Conservation (phyloP, 2,797 vertebrate genomes). For the Hemibagrus guttatus region DNA sequence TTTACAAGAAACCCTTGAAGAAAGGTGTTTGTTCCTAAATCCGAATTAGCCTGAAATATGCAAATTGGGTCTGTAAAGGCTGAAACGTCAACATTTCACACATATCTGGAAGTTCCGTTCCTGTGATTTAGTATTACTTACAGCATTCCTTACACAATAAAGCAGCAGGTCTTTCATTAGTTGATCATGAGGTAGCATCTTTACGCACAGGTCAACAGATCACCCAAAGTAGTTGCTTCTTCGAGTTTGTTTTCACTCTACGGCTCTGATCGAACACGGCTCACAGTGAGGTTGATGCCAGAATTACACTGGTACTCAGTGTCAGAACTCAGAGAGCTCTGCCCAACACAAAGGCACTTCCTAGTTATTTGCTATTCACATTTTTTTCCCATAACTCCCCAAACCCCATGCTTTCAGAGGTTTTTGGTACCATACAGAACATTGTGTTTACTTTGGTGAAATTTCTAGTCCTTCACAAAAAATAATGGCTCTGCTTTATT, state of each 20-base stretch:
- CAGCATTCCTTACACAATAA: not conserved
- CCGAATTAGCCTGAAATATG: not conserved
- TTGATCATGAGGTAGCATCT: not conserved
- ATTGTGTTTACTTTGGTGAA: not conserved
- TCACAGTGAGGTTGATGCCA: not conserved
- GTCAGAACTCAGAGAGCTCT: not conserved
- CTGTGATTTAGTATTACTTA: not conserved
- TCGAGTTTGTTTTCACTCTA: not conserved
- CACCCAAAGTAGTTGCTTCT: not conserved
- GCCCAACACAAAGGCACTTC: not conserved
- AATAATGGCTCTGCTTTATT: not conserved
- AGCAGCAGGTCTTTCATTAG: not conserved
- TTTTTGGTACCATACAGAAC: not conserved
- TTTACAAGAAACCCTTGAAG: not conserved
- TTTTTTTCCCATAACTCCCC: not conserved
- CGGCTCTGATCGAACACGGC: not conserved
- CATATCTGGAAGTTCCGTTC: not conserved
- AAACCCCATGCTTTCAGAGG: not conserved
- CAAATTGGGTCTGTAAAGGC: not conserved
- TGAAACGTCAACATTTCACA: too few relatives aligned
- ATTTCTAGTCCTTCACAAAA: not conserved
- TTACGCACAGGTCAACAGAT: not conserved
- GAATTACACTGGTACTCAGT: not conserved
- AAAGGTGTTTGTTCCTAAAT: not conserved
- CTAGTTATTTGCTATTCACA: not conserved